phyloP scores from a whole-genome alignment of 2,797 vertebrate genomes.

The Sus cebifrons region DNA sequence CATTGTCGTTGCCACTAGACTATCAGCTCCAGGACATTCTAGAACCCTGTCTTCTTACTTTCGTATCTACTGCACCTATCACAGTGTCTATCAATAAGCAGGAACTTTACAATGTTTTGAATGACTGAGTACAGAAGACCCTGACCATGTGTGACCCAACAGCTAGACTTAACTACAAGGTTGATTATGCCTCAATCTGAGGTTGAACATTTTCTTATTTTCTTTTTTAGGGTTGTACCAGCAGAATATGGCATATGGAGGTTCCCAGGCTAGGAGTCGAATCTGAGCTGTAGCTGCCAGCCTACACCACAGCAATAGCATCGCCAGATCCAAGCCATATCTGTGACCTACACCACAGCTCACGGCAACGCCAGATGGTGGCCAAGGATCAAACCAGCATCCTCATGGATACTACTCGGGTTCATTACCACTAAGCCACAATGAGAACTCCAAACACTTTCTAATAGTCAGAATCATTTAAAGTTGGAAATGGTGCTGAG shows the following conservation, averaged over 20 bases:
- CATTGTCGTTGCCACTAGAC: background rate
- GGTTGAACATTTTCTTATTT: slow-evolving; percentile 8
- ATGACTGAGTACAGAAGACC: background rate
- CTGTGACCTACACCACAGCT: too few species aligned
- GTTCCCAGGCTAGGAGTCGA: too few species aligned
- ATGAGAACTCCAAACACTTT: background rate
- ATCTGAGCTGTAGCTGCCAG: too few species aligned
- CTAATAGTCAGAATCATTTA: slow-evolving; percentile 1
- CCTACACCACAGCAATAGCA: too few species aligned
- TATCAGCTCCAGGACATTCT: background rate
- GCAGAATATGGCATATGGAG: too few species aligned
- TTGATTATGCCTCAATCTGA: background rate
- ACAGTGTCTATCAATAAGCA: background rate
- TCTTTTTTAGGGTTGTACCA: too few species aligned
- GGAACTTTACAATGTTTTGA: background rate
- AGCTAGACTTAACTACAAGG: background rate
- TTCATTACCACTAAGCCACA: too few species aligned
- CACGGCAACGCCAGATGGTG: too few species aligned
- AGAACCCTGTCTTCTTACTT: background rate
- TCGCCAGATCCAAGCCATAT: too few species aligned
- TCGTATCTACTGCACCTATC: background rate
- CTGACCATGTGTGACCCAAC: background rate
- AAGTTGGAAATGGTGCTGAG: background rate
- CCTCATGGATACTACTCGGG: too few species aligned
- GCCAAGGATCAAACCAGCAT: too few species aligned